phyloP scores from a whole-genome alignment of 2,113 vertebrate species.

The Stomatorhinus ivindoensis region DNA sequence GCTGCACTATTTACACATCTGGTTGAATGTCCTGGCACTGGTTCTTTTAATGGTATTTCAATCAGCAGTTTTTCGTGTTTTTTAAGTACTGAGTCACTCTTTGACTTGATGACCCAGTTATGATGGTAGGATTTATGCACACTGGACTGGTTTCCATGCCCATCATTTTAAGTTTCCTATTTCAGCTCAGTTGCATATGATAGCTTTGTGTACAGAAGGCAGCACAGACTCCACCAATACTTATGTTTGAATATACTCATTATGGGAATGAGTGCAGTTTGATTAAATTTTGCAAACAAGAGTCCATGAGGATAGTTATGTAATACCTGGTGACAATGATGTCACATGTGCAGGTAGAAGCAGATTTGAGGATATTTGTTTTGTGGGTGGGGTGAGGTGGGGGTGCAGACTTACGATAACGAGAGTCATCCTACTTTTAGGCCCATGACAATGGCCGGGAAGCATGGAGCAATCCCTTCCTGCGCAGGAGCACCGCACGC shows the following conservation, averaged over 20 bases:
- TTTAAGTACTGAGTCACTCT: not conserved
- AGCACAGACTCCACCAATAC: not conserved
- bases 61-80: not conserved
- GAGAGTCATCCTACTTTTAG: constrained; percentile 44
- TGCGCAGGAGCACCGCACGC: constrained; percentile 35
- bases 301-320: not conserved
- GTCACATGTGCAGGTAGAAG: not conserved
- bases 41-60: not conserved
- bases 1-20: not conserved
- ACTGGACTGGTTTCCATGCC: not conserved
- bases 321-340: not conserved
- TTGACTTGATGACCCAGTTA: not conserved
- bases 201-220: not conserved
- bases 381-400: not conserved
- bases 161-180: not conserved
- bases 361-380: not conserved
- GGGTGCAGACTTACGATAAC: not conserved
- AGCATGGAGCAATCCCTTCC: constrained; percentile 62
- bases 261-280: not conserved
- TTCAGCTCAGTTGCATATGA: not conserved
- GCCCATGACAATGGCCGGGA: constrained; percentile 68
- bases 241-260: not conserved
- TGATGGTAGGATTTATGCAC: not conserved
- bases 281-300: not conserved
- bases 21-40: too few relatives aligned